A percentile compares a stretch with the other conserved stretches of the same genome.
Evolutionary conservation across 2,797 vertebrate genomes (phyloP).

Genomic region (Limnodromus scolopaceus): DNA sequence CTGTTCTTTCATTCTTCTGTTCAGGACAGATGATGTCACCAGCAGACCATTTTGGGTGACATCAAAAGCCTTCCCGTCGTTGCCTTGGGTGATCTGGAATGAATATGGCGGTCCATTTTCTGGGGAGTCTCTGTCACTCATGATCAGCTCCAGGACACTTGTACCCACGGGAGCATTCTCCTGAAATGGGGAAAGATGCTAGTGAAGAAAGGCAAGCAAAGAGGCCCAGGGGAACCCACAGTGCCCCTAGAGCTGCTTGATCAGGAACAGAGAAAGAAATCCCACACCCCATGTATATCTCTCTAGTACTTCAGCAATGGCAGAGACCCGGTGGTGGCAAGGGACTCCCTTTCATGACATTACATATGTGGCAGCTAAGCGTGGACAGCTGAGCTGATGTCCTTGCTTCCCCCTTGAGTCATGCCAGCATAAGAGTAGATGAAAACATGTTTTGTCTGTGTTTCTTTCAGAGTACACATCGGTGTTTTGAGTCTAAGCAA

Average conservation of each 20-base stretch:
- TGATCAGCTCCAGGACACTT: slow-evolving; percentile 89
- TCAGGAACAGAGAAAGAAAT: not conserved
- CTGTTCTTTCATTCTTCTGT: slow-evolving; percentile 80
- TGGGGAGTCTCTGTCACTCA: slow-evolving; percentile 90
- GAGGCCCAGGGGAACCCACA: not conserved
- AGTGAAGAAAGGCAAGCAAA: not conserved
- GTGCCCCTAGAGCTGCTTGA: not conserved
- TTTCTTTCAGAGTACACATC: not conserved
- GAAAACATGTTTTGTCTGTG: not conserved
- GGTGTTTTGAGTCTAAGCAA: not conserved
- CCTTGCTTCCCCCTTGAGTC: not conserved
- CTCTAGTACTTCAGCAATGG: not conserved
- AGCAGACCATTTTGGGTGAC: slow-evolving; percentile 91
- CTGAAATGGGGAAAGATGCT: slow-evolving; percentile 69
- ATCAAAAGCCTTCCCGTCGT: slow-evolving; percentile 87
- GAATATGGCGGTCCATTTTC: slow-evolving; percentile 91
- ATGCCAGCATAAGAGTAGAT: not conserved
- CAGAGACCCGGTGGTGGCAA: not conserved
- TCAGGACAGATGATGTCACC: slow-evolving; percentile 84
- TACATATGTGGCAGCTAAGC: not conserved
- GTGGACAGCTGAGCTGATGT: not conserved
- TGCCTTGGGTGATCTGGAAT: slow-evolving; percentile 90
- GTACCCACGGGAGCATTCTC: slow-evolving; percentile 88
- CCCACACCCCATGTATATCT: not conserved
- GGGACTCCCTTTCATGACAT: not conserved